Percentiles rank a stretch among this genome's conserved stretches.
These are phyloP conservation scores for Catostomus latipinnis DNA, from an alignment of 2,797 vertebrate genomes.

Conservation along the genomic window DNA sequence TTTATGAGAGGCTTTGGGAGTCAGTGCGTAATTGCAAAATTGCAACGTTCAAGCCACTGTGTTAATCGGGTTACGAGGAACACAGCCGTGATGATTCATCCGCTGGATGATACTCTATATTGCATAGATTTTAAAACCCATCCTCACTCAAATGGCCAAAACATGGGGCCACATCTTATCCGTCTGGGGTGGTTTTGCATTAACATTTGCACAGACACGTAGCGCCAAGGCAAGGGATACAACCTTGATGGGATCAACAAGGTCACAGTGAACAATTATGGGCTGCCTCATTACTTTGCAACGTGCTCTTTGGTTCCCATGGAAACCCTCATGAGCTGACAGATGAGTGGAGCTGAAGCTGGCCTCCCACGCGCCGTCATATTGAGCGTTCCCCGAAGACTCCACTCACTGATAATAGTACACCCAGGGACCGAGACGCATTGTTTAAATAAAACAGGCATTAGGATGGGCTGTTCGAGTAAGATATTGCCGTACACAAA, in stretches of 20 bases:
- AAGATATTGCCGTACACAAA: slow-evolving; percentile 73
- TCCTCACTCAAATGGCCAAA: slow-evolving; percentile 46
- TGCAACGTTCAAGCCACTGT: slow-evolving; percentile 6
- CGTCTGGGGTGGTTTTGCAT: slow-evolving; percentile 53
- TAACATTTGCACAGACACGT: slow-evolving; percentile 56
- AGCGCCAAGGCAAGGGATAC: slow-evolving; percentile 50
- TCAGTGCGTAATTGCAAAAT: slow-evolving; percentile 35
- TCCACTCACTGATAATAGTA: slow-evolving; percentile 58
- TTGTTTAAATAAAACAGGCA: slow-evolving; percentile 76
- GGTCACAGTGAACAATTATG: slow-evolving; percentile 73
- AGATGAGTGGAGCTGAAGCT: slow-evolving; percentile 72
- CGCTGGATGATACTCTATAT: slow-evolving; percentile 40
- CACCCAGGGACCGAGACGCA: slow-evolving; percentile 64
- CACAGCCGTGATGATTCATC: slow-evolving; percentile 32
- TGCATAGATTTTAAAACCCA: slow-evolving; percentile 45
- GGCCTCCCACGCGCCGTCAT: slow-evolving; percentile 68
- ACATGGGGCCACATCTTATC: slow-evolving; percentile 46
- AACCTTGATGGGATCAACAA: slow-evolving; percentile 65
- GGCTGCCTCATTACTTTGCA: slow-evolving; percentile 73
- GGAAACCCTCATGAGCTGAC: slow-evolving; percentile 76
- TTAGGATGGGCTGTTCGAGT: slow-evolving; percentile 69
- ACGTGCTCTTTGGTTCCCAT: slow-evolving; percentile 76
- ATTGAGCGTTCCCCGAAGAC: slow-evolving; percentile 50
- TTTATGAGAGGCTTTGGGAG: not conserved
- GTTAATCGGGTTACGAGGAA: slow-evolving; percentile 36